These are phyloP conservation scores for Trachymyrmex septentrionalis DNA, from an alignment of 1,140 invertebrate species.

Conservation along the genomic window DNA sequence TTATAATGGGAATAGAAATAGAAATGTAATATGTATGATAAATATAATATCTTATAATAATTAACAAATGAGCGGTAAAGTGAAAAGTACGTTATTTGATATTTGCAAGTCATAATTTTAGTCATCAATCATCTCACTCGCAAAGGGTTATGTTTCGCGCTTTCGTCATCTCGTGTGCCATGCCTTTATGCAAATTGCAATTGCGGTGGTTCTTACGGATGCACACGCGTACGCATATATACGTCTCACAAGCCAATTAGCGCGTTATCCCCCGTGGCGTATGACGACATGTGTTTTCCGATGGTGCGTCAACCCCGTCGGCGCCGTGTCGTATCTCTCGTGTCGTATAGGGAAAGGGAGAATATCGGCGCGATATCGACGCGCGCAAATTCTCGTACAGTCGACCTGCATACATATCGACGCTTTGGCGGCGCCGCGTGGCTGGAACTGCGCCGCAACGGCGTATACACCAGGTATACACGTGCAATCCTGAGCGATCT, in stretches of 20 bases:
- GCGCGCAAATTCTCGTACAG: constrained; percentile 78
- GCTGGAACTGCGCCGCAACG: constrained; percentile 76
- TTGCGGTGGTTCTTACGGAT: neutral
- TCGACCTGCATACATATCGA: constrained; percentile 83
- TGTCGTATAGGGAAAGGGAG: constrained; percentile 70
- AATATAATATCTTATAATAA: neutral
- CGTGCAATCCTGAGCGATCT: constrained; percentile 36
- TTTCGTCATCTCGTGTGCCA: neutral
- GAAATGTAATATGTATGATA: neutral
- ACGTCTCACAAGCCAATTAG: constrained; percentile 5
- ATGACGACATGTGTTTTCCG: constrained; percentile 81
- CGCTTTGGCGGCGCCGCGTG: constrained; percentile 80
- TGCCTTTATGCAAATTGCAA: constrained; percentile 25
- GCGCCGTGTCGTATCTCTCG: constrained; percentile 34
- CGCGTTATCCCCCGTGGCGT: constrained; percentile 51
- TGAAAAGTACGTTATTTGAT: neutral
- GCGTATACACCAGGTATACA: neutral
- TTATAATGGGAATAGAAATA: neutral
- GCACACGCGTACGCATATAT: neutral
- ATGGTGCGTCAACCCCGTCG: constrained; percentile 77
- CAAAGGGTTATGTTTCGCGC: neutral
- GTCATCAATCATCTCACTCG: neutral
- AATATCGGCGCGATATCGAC: constrained; percentile 82
- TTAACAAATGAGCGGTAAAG: neutral
- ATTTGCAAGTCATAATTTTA: neutral